A percentile compares a stretch with the other conserved stretches of the same genome.
phyloP scores from a whole-genome alignment of 1,140 invertebrate genomes.

The Drosophila miranda region DNA sequence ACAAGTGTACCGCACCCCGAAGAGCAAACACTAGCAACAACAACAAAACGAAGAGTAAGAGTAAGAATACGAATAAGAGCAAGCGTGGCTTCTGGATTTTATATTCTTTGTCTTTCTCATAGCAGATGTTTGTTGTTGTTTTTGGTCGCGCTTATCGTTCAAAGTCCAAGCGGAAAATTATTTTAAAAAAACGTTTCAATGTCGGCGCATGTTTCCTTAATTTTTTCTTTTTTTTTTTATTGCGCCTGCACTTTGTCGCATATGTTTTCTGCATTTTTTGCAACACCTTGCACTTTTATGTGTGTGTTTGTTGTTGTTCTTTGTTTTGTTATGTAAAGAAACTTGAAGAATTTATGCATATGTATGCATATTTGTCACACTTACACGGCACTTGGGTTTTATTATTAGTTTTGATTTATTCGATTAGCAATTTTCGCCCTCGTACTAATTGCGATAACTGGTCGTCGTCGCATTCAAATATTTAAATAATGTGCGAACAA shows the following conservation, averaged over 20 bases:
- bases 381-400: constrained; percentile 46
- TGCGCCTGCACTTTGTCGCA: constrained; percentile 9
- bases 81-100: constrained; percentile 66
- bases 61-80: not conserved
- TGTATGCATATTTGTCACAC: constrained; percentile 26
- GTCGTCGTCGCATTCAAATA: constrained; percentile 44
- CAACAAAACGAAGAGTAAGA: constrained; percentile 28
- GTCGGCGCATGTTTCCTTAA: constrained; percentile 25
- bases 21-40: constrained; percentile 33
- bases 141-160: constrained; percentile 65
- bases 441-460: constrained; percentile 70
- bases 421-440: constrained; percentile 38
- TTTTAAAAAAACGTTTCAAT: constrained; percentile 20
- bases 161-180: constrained; percentile 71
- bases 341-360: constrained; percentile 13
- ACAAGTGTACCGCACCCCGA: constrained; percentile 61
- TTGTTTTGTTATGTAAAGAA: constrained; percentile 55
- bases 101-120: constrained; percentile 65
- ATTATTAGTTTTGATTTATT: constrained; percentile 17
- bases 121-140: constrained; percentile 33
- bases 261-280: constrained; percentile 21
- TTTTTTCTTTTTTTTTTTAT: constrained; percentile 25
- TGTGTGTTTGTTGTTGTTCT: constrained; percentile 3
- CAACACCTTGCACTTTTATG: constrained; percentile 21
- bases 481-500: constrained; percentile 55